Base-by-base conservation (phyloP, 30 jellyfish, hydroid and myxozoan genomes). In the Aurelia aurita region DNA sequence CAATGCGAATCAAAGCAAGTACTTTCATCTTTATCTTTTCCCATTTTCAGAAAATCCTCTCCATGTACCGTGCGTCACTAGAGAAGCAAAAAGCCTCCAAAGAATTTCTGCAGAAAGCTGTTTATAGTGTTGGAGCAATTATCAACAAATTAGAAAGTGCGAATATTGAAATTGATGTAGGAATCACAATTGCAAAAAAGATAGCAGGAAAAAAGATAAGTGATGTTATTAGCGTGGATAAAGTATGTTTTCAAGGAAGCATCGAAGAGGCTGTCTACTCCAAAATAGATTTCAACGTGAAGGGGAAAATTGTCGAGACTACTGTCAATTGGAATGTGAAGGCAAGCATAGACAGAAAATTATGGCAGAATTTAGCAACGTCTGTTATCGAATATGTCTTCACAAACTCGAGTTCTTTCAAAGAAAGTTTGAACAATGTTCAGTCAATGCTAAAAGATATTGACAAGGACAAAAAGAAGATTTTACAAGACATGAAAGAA, bases 91-190 rank as follows among this genome's bases (percentile, higher is more conserved):
- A 72, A 55, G 72, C 31, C 8, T 87, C 97, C 46, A 80, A 88
- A 69, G 66, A 78, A 19, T 74, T 90, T 23, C 83, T 90, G 28
- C 90, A 90, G 15, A 88, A 82, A 34, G 91, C 96, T 15, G 81
- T 92, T n/a, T 84, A 68, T 25, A 76, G 49, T 22, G 97, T 90
- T 39, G 97, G 88, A 68, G 77, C 89, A 23, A 73, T 91, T 8
- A 26, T 90, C 3, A 79, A 69, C 58, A 91, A 91, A 21, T 72
- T 90, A 20, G 96, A 78, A 78, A 84, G 53, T n/a, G 96, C 68
- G 20, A 85, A 90, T 64, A 86, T 77, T 21, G 77, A 80, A 75
- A 72, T 90, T 64, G 63, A 61, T 44, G 90, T 90, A 21, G 97
- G 97, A 0, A 84, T 90, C 55, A 83, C 66, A 35, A 65, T 90